Percentiles rank a stretch among this genome's conserved stretches.
Evolutionary conservation across 2,113 vertebrate species (phyloP).

Genomic region (Podocnemis expansa): DNA sequence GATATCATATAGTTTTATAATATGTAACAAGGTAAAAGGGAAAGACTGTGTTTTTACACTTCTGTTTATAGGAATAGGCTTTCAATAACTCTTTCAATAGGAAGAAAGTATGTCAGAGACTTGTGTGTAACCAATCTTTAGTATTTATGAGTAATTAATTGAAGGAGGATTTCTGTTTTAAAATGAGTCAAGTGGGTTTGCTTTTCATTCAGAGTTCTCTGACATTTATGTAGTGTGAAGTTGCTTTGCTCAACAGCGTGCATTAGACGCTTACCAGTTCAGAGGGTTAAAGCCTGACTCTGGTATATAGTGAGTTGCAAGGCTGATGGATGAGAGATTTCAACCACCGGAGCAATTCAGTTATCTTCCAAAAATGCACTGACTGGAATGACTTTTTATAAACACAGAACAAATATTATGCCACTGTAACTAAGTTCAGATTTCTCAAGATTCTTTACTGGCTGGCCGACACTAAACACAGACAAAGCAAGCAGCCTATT

Average conservation of each 20-base stretch:
- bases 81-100: not conserved
- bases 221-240: not conserved
- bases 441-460: not conserved
- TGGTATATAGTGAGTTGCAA: constrained; percentile 61
- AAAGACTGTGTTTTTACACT: not conserved
- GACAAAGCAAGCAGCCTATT: not conserved
- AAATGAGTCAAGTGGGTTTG: not conserved
- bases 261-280: constrained; percentile 44
- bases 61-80: not conserved
- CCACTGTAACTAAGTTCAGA: not conserved
- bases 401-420: constrained; percentile 3
- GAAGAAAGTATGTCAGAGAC: not conserved
- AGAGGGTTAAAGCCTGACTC: constrained; percentile 66
- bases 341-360: constrained; percentile 27
- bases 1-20: not conserved
- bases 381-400: constrained; percentile 36
- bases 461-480: not conserved
- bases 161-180: not conserved
- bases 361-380: constrained; percentile 38
- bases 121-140: not conserved
- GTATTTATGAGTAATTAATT: not conserved
- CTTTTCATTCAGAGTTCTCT: constrained; percentile 10
- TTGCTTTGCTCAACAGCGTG: not conserved
- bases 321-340: constrained; percentile 59
- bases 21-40: not conserved